A percentile compares a stretch with the other conserved stretches of the same genome.
These are phyloP conservation scores for Triplophysa tibetana DNA, from an alignment of 2,113 vertebrate species.

Conservation along the genomic window DNA sequence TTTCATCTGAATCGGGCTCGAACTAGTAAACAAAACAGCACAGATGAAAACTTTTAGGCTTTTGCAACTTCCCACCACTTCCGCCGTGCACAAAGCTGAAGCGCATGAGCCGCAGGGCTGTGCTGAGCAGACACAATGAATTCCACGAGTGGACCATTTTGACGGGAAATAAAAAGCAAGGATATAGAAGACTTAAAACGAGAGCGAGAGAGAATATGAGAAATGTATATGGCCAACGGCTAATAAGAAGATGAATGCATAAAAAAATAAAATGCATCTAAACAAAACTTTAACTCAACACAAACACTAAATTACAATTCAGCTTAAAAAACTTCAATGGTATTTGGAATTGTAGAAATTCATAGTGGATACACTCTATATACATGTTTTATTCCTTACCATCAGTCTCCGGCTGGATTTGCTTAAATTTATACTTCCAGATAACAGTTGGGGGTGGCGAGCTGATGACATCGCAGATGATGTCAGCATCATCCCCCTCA, in stretches of 20 bases:
- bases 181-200: slow-evolving; percentile 9
- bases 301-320: too few species aligned
- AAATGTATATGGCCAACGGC: neutral
- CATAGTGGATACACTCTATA: too few species aligned
- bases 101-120: slow-evolving; percentile 1
- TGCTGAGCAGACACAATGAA: neutral
- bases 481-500: slow-evolving; percentile 89
- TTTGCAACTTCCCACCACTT: slow-evolving; percentile 31
- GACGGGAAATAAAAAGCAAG: slow-evolving; percentile 3
- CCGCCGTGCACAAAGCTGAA: slow-evolving; percentile 2
- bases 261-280: too few species aligned
- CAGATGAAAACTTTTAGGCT: slow-evolving; percentile 30
- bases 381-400: slow-evolving; percentile 73
- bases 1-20: slow-evolving; percentile 53
- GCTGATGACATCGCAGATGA: slow-evolving; percentile 90
- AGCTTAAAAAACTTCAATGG: too few species aligned
- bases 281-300: too few species aligned
- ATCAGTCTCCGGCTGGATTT: slow-evolving; percentile 87
- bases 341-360: too few species aligned
- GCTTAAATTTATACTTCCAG: slow-evolving; percentile 88
- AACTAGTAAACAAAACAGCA: slow-evolving; percentile 45
- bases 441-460: slow-evolving; percentile 88
- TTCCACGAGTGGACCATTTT: neutral
- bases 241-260: neutral
- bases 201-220: neutral